phyloP scores from a whole-genome alignment of 2,888 invertebrate genomes.

The Polydrusus pterygomalis region DNA sequence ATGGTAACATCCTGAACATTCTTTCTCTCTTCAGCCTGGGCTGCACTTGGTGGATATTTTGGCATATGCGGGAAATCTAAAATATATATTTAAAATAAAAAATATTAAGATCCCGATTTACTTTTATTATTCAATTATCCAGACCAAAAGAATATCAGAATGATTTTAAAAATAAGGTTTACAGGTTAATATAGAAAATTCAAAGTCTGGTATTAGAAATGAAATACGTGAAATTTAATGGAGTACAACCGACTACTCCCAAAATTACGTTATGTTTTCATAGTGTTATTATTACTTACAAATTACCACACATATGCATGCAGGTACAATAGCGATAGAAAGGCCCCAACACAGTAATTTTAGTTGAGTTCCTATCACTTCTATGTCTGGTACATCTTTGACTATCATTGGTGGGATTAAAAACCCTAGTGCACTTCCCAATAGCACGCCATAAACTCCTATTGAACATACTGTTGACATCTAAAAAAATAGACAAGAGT shows the following conservation, averaged over 20 bases:
- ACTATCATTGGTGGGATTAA: constrained; percentile 68
- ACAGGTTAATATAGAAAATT: no score
- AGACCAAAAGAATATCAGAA: no score
- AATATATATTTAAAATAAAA: no score
- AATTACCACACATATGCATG: constrained; percentile 59
- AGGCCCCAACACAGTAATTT: constrained; percentile 75
- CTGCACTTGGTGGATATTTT: constrained; percentile 74
- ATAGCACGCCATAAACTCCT: constrained; percentile 63
- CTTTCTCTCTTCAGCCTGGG: constrained; percentile 74
- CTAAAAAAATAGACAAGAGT: constrained; percentile 56
- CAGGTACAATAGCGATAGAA: constrained; percentile 57
- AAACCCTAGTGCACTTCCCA: constrained; percentile 62
- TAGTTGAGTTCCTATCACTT: constrained; percentile 69
- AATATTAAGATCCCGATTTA: no score
- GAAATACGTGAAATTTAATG: no score
- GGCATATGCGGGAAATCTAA: constrained; percentile 77
- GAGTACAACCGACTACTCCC: no score
- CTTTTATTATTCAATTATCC: no score
- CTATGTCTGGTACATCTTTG: constrained; percentile 63
- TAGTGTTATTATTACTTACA: constrained; percentile 58
- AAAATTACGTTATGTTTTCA: not conserved
- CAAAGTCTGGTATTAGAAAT: no score
- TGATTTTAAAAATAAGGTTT: no score
- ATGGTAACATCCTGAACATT: constrained; percentile 72
- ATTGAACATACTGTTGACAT: constrained; percentile 64